phyloP scores from a whole-genome alignment of 2,888 invertebrate genomes.

The Crocallis elinguaria region DNA sequence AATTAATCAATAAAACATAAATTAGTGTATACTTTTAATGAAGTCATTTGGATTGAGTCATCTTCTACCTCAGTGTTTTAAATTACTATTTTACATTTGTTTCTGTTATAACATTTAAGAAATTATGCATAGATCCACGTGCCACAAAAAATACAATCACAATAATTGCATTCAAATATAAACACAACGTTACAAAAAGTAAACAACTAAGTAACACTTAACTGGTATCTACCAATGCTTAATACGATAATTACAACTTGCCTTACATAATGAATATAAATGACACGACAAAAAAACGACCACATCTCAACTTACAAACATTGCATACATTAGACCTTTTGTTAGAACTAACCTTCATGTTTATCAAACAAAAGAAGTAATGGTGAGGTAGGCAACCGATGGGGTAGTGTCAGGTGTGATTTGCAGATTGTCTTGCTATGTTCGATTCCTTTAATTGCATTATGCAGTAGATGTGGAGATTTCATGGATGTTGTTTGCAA shows the following conservation, averaged over 20 bases:
- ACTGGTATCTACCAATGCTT: conserved; percentile 47
- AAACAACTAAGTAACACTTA: conserved; percentile 45
- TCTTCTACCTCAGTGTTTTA: conserved; percentile 1
- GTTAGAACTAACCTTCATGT: background rate
- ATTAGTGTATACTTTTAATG: background rate
- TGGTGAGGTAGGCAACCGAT: background rate
- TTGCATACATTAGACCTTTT: conserved; percentile 12
- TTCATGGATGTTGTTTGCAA: conserved; percentile 29
- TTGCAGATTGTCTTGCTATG: conserved; percentile 25
- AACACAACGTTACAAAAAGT: conserved; percentile 51
- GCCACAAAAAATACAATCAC: conserved; percentile 25
- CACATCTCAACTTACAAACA: conserved; percentile 1
- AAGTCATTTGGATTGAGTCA: background rate
- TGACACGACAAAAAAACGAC: conserved; percentile 41
- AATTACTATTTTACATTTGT: conserved; percentile 7
- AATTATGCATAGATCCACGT: conserved; percentile 17
- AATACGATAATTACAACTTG: conserved; percentile 61
- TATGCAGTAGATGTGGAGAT: conserved; percentile 38
- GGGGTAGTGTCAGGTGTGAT: conserved; percentile 7
- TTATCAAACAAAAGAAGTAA: background rate
- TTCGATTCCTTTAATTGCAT: conserved; percentile 49
- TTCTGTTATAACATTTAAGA: background rate
- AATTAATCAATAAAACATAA: background rate
- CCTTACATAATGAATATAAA: conserved; percentile 60
- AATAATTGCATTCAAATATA: conserved; percentile 33